Conservation (phyloP, 2,113 vertebrate genomes). For the Apus apus region DNA sequence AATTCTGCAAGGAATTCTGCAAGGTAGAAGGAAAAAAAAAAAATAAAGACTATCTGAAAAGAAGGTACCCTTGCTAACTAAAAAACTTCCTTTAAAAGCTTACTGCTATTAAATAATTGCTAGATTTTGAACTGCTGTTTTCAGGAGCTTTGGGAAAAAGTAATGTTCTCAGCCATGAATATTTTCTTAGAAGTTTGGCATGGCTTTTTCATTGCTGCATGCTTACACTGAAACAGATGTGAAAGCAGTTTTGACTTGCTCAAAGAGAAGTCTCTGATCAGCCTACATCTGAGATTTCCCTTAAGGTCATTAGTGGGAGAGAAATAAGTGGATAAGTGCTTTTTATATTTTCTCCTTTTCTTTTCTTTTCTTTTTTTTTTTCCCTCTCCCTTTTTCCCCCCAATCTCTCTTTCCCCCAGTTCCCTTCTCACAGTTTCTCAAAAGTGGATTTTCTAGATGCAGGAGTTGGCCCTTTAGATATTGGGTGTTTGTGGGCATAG, state of each 20-base stretch:
- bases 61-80: slow-evolving; percentile 66
- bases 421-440: background rate
- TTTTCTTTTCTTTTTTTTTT: too few species aligned
- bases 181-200: slow-evolving; percentile 23
- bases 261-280: slow-evolving; percentile 41
- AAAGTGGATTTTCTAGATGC: background rate
- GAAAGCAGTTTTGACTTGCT: slow-evolving; percentile 47
- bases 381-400: background rate
- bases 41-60: background rate
- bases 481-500: background rate
- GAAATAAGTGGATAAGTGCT: slow-evolving; percentile 29
- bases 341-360: background rate
- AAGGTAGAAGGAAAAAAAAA: background rate
- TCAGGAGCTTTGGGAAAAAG: slow-evolving; percentile 20
- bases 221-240: slow-evolving; percentile 33
- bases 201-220: background rate
- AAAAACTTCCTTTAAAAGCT: background rate
- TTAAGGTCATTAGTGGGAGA: background rate
- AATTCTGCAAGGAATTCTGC: slow-evolving; percentile 57
- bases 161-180: background rate
- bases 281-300: slow-evolving; percentile 45
- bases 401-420: too few species aligned
- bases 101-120: slow-evolving; percentile 33
- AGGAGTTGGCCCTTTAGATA: background rate
- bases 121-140: slow-evolving; percentile 34